Evolutionary conservation across 1,140 invertebrate genomes (phyloP).

Genomic region (Saxidomus purpurata): DNA sequence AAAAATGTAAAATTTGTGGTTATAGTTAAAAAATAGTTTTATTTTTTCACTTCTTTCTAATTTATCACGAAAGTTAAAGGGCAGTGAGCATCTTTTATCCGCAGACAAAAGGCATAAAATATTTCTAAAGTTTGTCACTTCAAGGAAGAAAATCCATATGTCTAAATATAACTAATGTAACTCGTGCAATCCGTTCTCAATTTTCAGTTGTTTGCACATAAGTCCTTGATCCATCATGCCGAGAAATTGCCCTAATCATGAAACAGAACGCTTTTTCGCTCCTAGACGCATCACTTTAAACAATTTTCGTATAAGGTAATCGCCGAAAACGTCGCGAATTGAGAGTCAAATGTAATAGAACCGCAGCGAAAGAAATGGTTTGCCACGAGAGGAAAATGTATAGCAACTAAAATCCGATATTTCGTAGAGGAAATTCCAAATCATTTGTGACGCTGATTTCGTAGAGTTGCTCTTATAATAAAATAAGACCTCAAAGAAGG

Average conservation of each 20-base stretch:
- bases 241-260: background rate
- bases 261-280: background rate
- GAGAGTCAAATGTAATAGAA: background rate
- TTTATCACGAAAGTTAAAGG: background rate
- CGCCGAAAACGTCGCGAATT: background rate
- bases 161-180: background rate
- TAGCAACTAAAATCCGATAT: conserved; percentile 14
- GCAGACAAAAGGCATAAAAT: background rate
- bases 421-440: background rate
- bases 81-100: background rate
- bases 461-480: background rate
- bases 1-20: no score
- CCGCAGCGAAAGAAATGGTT: background rate
- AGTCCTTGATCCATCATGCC: background rate
- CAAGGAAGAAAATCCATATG: background rate
- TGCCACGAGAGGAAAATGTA: background rate
- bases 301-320: background rate
- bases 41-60: background rate
- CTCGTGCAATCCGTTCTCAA: background rate
- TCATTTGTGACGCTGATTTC: conserved; percentile 1
- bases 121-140: background rate
- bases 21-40: background rate
- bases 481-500: background rate
- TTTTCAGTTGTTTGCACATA: background rate
- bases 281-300: background rate